phyloP scores from a whole-genome alignment of 2,113 vertebrate genomes.

The Paradoxurus hermaphroditus region DNA sequence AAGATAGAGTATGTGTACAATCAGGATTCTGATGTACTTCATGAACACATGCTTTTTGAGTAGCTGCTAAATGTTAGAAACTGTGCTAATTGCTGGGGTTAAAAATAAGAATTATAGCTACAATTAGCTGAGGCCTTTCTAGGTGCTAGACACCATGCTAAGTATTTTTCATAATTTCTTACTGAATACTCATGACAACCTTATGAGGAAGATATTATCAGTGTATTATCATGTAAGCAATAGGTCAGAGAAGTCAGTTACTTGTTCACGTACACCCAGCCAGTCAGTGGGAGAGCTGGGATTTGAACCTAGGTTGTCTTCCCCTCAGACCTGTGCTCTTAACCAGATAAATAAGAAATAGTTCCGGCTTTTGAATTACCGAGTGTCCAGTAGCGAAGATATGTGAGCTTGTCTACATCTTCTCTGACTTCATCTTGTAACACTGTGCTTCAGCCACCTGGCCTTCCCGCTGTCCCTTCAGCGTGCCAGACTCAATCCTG shows the following conservation, averaged over 20 bases:
- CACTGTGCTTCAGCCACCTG: not conserved
- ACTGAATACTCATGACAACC: not conserved
- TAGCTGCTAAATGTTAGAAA: not conserved
- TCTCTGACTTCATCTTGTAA: not conserved
- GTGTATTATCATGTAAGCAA: not conserved
- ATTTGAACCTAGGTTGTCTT: not conserved
- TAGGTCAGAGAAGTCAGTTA: not conserved
- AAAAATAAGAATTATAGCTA: slow-evolving; percentile 26
- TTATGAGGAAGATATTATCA: not conserved
- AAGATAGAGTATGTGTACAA: not conserved
- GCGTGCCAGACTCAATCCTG: not conserved
- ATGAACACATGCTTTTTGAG: not conserved
- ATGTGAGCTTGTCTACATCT: not conserved
- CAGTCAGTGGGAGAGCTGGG: not conserved
- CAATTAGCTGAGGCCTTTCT: not conserved
- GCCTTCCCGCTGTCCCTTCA: not conserved
- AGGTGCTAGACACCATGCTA: not conserved
- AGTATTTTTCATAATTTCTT: not conserved
- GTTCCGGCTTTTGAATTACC: not conserved
- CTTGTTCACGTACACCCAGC: not conserved
- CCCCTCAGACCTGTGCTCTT: not conserved
- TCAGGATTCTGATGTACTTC: not conserved
- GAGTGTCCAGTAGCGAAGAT: not conserved
- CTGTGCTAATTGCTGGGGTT: slow-evolving; percentile 7
- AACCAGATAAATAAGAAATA: not conserved